Percentiles rank a stretch among this genome's conserved stretches.
phyloP scores from a whole-genome alignment of 2,113 vertebrate genomes.

The Neolamprologus ventralis region DNA sequence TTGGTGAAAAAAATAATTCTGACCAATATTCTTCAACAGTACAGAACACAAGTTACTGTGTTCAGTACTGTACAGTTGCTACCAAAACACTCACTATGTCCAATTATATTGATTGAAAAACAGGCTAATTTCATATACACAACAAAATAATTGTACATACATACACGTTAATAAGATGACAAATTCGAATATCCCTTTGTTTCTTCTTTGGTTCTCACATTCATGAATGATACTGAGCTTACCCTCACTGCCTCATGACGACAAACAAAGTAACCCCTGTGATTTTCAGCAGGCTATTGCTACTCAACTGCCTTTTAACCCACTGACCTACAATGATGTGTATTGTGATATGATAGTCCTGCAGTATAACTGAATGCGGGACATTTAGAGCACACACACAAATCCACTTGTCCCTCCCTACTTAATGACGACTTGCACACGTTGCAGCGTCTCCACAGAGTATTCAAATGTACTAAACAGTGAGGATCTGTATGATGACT shows the following conservation, averaged over 20 bases:
- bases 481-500: slow-evolving; percentile 17
- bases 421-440: neutral
- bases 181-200: neutral
- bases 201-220: neutral
- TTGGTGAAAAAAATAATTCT: neutral
- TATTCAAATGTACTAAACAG: slow-evolving; percentile 12
- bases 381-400: slow-evolving; percentile 7
- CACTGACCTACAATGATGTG: slow-evolving; percentile 33
- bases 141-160: neutral
- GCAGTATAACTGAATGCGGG: slow-evolving; percentile 6
- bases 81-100: neutral
- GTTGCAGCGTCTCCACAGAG: neutral
- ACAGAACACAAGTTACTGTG: neutral
- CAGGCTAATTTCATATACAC: neutral
- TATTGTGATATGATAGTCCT: slow-evolving; percentile 37
- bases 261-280: neutral
- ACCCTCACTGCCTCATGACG: neutral
- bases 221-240: neutral
- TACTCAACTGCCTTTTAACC: slow-evolving; percentile 14
- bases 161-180: neutral
- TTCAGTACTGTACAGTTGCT: neutral
- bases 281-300: neutral
- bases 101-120: neutral
- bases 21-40: neutral
- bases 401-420: neutral